phyloP scores from a whole-genome alignment of 2,113 vertebrate genomes.

The Mus spicilegus region DNA sequence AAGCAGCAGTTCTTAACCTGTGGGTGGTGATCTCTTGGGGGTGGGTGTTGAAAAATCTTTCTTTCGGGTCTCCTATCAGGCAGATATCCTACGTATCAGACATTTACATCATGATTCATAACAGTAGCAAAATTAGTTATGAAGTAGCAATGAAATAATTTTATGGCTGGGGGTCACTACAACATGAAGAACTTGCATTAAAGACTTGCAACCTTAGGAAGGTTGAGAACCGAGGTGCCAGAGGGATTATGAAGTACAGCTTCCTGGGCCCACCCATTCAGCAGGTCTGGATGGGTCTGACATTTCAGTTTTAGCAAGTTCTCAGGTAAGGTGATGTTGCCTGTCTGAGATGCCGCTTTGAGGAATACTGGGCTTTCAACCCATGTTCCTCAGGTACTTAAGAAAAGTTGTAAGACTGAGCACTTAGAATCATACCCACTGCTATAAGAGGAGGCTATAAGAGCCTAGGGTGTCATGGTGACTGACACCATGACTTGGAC shows the following conservation, averaged over 20 bases:
- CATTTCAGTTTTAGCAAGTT: not conserved
- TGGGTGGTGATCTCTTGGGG: not conserved
- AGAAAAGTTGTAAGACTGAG: not conserved
- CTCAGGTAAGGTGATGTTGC: accelerated
- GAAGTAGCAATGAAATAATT: not conserved
- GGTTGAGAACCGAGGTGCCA: not conserved
- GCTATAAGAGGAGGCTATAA: not conserved
- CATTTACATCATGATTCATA: not conserved
- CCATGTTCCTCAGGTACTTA: not conserved
- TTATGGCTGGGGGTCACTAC: not conserved
- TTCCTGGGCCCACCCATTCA: not conserved
- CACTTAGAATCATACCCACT: not conserved
- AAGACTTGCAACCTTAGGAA: not conserved
- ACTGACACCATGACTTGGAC: not conserved
- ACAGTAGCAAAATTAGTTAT: not conserved
- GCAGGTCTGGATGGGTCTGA: not conserved
- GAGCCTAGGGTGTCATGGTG: accelerated
- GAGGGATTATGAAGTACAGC: not conserved
- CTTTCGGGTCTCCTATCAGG: not conserved
- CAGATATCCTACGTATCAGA: not conserved
- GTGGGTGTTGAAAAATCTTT: not conserved
- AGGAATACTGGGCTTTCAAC: not conserved
- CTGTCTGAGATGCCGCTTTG: not conserved
- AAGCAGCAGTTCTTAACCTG: not conserved
- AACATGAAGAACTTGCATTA: not conserved